Evolutionary conservation across 2,888 invertebrate genomes (phyloP).

Genomic region (Dromius quadrimaculatus): DNA sequence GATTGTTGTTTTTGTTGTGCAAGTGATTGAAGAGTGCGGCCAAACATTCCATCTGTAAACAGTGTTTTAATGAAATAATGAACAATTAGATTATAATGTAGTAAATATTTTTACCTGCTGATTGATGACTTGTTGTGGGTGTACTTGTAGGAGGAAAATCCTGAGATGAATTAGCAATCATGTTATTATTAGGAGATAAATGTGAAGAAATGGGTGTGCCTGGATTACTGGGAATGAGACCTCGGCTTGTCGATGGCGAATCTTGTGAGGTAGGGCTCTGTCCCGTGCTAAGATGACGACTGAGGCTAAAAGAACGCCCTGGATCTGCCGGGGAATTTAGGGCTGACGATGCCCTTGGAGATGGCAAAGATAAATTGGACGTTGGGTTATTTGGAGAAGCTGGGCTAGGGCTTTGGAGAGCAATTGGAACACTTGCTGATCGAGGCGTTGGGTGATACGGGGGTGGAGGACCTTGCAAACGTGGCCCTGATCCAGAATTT

Average conservation of each 20-base stretch:
- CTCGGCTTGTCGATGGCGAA: constrained; percentile 68
- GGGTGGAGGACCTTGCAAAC: constrained; percentile 81
- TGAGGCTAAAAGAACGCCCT: constrained; percentile 68
- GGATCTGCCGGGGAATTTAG: constrained; percentile 79
- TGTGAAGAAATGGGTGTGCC: constrained; percentile 78
- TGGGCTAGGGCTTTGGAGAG: constrained; percentile 80
- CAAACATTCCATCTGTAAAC: constrained; percentile 72
- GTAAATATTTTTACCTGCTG: constrained; percentile 61
- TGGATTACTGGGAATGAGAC: constrained; percentile 77
- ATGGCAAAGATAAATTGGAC: constrained; percentile 79
- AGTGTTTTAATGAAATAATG: neutral
- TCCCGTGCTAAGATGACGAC: constrained; percentile 70
- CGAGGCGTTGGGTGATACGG: constrained; percentile 81
- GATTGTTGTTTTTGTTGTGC: constrained; percentile 72
- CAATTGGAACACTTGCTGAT: constrained; percentile 80
- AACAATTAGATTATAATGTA: neutral
- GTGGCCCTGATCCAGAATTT: constrained; percentile 63
- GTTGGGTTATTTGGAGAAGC: constrained; percentile 80
- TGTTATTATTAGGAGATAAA: constrained; percentile 70
- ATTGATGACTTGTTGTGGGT: constrained; percentile 65
- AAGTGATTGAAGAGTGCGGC: constrained; percentile 74
- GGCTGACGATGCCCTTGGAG: constrained; percentile 77
- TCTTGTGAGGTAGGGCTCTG: constrained; percentile 75
- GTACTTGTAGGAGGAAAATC: constrained; percentile 59
- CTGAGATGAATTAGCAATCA: constrained; percentile 37